These are phyloP conservation scores for Desoria tigrina DNA, from an alignment of 2,888 invertebrate genomes.

Conservation along the genomic window DNA sequence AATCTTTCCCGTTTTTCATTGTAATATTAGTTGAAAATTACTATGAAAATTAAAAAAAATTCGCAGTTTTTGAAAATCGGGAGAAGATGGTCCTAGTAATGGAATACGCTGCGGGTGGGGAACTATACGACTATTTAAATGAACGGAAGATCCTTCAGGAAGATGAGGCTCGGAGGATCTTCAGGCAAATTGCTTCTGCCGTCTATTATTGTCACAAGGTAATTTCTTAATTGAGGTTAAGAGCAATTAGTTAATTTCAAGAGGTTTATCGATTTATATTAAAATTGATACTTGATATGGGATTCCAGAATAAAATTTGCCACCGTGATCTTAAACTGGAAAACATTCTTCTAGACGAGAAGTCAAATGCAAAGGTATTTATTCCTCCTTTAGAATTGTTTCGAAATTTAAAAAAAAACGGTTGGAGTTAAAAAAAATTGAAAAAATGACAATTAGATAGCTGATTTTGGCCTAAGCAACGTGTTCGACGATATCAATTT, in stretches of 20 bases:
- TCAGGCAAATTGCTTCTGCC: slow-evolving; percentile 93
- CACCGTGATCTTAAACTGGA: slow-evolving; percentile 94
- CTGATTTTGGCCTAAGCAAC: slow-evolving; percentile 97
- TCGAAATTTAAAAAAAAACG: not conserved
- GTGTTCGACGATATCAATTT: slow-evolving; percentile 86
- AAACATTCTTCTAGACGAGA: slow-evolving; percentile 88
- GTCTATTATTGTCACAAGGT: slow-evolving; percentile 95
- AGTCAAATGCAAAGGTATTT: slow-evolving; percentile 90
- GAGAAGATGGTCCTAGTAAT: slow-evolving; percentile 99
- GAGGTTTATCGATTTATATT: not conserved
- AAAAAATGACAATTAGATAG: slow-evolving; percentile 71
- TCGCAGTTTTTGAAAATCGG: slow-evolving; percentile 90
- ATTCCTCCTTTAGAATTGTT: slow-evolving; percentile 2
- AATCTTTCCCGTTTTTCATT: slow-evolving; percentile 19
- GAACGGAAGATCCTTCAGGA: slow-evolving; percentile 87
- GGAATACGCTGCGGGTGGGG: slow-evolving; percentile 98
- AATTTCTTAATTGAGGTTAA: slow-evolving; percentile 41
- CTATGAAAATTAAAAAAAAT: not conserved
- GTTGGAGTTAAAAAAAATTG: slow-evolving; percentile 8
- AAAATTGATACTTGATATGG: not conserved
- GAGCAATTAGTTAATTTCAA: too few species aligned
- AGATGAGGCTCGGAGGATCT: slow-evolving; percentile 89
- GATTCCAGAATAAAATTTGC: slow-evolving; percentile 81
- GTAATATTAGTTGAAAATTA: not conserved
- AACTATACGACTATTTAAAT: slow-evolving; percentile 94